Evolutionary conservation across 2,888 invertebrate species (phyloP).

Genomic region (Drosophila borborema): DNA sequence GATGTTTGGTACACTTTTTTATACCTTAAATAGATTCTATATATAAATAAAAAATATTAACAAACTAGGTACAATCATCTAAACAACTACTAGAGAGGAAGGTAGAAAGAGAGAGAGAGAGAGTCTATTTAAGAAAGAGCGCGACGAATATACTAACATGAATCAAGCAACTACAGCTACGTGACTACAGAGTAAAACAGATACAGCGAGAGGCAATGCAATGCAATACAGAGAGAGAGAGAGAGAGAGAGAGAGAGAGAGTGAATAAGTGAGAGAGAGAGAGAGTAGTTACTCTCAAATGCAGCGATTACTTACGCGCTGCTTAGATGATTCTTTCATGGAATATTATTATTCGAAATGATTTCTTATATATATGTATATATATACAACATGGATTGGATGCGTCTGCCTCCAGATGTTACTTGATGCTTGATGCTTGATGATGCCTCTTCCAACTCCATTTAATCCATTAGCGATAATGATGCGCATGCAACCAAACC

Average conservation of each 20-base stretch:
- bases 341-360: conserved; percentile 37
- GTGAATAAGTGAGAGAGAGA: conserved; percentile 9
- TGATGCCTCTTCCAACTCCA: conserved; percentile 38
- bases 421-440: conserved; percentile 36
- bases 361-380: conserved; percentile 68
- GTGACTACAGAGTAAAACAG: conserved; percentile 23
- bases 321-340: conserved; percentile 51
- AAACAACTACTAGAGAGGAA: conserved; percentile 2
- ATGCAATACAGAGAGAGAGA: conserved; percentile 13
- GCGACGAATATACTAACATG: conserved; percentile 23
- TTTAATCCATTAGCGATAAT: conserved; percentile 41
- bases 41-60: neutral
- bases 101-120: conserved; percentile 17
- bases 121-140: conserved; percentile 6
- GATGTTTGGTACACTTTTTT: neutral
- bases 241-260: conserved; percentile 16
- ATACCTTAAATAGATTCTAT: too few relatives aligned
- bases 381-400: conserved; percentile 47
- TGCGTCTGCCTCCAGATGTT: conserved; percentile 44
- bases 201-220: conserved; percentile 22
- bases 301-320: conserved; percentile 66
- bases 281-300: conserved; percentile 10
- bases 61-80: neutral
- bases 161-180: conserved; percentile 27
- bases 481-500: conserved; percentile 57